These are phyloP conservation scores for Araneus ventricosus DNA, from an alignment of 1,140 invertebrate genomes.

Conservation along the genomic window DNA sequence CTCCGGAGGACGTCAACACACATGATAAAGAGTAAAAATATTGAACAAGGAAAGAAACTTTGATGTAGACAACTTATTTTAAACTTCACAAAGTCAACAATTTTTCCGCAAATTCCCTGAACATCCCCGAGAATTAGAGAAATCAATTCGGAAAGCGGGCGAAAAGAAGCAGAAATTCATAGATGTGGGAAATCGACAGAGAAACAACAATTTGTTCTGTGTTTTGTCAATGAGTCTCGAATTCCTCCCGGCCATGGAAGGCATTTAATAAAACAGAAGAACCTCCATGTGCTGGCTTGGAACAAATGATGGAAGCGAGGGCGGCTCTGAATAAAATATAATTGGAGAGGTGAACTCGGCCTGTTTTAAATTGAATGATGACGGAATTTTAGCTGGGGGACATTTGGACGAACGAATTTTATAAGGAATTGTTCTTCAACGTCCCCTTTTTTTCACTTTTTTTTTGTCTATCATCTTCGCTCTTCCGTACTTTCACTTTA, in stretches of 20 bases:
- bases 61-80: conserved; percentile 45
- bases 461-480: background rate
- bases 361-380: conserved; percentile 70
- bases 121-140: conserved; percentile 34
- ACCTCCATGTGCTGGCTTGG: background rate
- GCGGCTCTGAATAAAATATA: conserved; percentile 52
- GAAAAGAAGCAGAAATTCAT: conserved; percentile 1
- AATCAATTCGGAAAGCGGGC: conserved; percentile 28
- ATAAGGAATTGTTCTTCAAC: conserved; percentile 59
- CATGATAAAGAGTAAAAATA: conserved; percentile 4
- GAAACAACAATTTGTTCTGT: conserved; percentile 28
- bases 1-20: conserved; percentile 13
- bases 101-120: conserved; percentile 23
- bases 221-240: conserved; percentile 60
- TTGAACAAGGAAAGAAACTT: conserved; percentile 17
- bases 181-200: conserved; percentile 43
- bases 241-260: conserved; percentile 5
- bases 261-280: conserved; percentile 70
- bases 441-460: background rate
- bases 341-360: conserved; percentile 52
- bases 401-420: conserved; percentile 64
- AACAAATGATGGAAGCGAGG: conserved; percentile 40
- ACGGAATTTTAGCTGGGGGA: conserved; percentile 58
- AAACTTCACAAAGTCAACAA: conserved; percentile 53
- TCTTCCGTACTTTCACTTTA: background rate